phyloP scores from a whole-genome alignment of 2,888 invertebrate species.

The Monochamus alternatus region DNA sequence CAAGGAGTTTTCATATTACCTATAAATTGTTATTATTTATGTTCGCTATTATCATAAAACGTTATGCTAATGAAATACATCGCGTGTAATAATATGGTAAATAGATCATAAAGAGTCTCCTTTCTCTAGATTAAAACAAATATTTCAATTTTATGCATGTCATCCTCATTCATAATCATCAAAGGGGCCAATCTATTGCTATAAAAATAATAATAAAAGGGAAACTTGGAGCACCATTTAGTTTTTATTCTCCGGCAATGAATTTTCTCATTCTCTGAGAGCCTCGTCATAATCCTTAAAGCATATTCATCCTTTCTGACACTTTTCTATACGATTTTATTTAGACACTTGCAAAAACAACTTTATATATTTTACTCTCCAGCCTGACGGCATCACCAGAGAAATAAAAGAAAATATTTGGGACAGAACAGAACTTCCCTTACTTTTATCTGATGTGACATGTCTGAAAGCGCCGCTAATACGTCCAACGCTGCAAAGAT shows the following conservation, averaged over 20 bases:
- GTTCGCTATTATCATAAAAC: conserved; percentile 24
- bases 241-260: conserved; percentile 34
- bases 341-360: conserved; percentile 45
- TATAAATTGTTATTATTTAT: conserved; percentile 27
- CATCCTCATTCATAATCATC: conserved; percentile 31
- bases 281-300: conserved; percentile 33
- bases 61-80: conserved; percentile 36
- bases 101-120: conserved; percentile 34
- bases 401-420: conserved; percentile 26
- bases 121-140: conserved; percentile 35
- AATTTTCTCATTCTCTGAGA: conserved; percentile 26
- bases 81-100: conserved; percentile 41
- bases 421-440: conserved; percentile 25
- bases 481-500: conserved; percentile 14
- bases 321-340: conserved; percentile 38
- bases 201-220: conserved; percentile 32
- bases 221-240: conserved; percentile 31
- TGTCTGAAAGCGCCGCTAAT: conserved; percentile 31
- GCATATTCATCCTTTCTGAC: conserved; percentile 36
- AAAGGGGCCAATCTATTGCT: conserved; percentile 25
- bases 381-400: conserved; percentile 29
- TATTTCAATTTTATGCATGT: conserved; percentile 37
- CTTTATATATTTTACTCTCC: conserved; percentile 36
- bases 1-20: not conserved
- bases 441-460: conserved; percentile 32